Evolutionary conservation across 2,888 invertebrate species (phyloP), one percentile per base, ranked within the genome.

Genomic region (Agriotes lineatus): DNA sequence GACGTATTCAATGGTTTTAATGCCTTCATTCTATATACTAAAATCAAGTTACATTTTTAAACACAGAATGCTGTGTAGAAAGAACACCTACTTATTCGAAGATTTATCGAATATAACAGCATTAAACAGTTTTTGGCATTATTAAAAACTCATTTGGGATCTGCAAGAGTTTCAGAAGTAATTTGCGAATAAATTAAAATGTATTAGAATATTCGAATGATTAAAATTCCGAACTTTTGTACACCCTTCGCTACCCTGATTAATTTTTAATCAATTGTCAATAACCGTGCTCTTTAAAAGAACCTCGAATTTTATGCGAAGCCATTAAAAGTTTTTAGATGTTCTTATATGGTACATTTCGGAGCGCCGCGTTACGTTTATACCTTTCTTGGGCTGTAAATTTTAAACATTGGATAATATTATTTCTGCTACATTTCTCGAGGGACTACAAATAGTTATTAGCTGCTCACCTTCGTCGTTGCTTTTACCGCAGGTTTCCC

Each of bases 171-270:
- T 50, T 52, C 37, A 9, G 6, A 59, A 63, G 35, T 25, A 48
- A 33, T 65, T 35, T 33, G 20, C 19, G 48, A 48, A 48, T 65
- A 44, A 70, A 72, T 72, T 72, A 66, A 71, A 71, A 67, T 71
- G 70, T 70, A 71, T 72, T 72, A 67, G 69, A 71, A 72, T 71
- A 74, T 71, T 66, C 67, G 56, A 35, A 69, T 72, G 67, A 72
- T 72, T 72, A 68, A 71, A 74, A 69, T 68, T 74, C 58, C 14
- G 48, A 65, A 71, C 69, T 73, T 70, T 67, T 58, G 19, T 62
- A 68, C 60, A 48, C 65, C 30, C 54, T 68, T 70, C 59, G 67
- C 42, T 58, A 39, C 54, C 22, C 58, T 71, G 66, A 72, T 74
- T 74, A 71, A 71, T 72, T 72, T 72, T 72, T 71, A 69, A 72